Evolutionary conservation across 1,140 invertebrate genomes (phyloP).

Genomic region (Phymorhynchus buccinoides): DNA sequence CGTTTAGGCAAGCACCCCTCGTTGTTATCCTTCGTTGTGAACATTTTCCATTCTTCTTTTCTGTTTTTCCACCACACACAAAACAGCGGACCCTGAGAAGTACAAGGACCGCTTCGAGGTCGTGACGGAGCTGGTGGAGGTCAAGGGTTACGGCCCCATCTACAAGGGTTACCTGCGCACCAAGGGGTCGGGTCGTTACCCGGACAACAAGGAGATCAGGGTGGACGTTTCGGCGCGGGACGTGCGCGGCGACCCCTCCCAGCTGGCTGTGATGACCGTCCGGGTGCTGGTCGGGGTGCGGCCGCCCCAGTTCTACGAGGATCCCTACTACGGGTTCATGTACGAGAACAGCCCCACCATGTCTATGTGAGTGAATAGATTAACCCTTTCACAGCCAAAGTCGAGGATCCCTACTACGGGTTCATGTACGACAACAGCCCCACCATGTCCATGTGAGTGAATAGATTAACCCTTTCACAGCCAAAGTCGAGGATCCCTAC

Average conservation of each 20-base stretch:
- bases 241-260: constrained; percentile 36
- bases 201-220: constrained; percentile 46
- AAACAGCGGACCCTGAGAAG: constrained; percentile 37
- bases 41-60: too few species aligned
- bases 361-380: constrained; percentile 52
- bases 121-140: constrained; percentile 45
- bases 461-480: too few species aligned
- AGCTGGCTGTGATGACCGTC: constrained; percentile 41
- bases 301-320: constrained; percentile 62
- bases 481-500: too few species aligned
- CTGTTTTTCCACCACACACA: too few species aligned
- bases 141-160: constrained; percentile 22
- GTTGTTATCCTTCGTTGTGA: too few species aligned
- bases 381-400: too few species aligned
- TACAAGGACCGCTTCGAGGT: constrained; percentile 58
- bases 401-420: too few species aligned
- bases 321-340: constrained; percentile 57
- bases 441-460: too few species aligned
- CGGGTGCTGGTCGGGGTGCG: constrained; percentile 55
- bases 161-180: constrained; percentile 56
- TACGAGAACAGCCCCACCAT: constrained; percentile 57
- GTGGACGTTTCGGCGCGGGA: constrained; percentile 60
- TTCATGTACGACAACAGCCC: too few species aligned
- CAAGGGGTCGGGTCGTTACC: constrained; percentile 58
- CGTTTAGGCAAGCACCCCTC: too few species aligned